Conservation (phyloP, 53 echinoderm and acorn worm species). For the Hippasteria phrygiana region DNA sequence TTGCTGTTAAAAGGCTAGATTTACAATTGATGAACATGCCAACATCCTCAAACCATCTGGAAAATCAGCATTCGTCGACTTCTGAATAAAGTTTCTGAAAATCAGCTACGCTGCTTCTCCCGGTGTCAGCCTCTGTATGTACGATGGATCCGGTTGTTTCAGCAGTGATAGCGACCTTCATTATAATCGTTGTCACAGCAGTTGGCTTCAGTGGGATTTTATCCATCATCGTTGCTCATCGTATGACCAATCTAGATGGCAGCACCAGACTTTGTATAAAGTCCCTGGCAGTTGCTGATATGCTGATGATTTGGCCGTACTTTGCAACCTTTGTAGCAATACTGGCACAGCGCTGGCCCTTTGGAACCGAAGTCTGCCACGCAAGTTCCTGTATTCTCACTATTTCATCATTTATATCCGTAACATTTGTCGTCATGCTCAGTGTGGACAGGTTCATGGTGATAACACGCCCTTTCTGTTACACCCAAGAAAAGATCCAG, state of each 20-base stretch:
- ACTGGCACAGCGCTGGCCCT: neutral
- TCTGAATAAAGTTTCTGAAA: too few species aligned
- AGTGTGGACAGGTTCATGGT: constrained; percentile 4
- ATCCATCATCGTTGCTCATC: neutral
- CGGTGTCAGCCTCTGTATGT: neutral
- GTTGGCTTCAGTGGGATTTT: neutral
- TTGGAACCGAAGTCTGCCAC: neutral
- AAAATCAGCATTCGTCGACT: too few species aligned
- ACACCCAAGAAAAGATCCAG: neutral
- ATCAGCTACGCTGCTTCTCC: too few species aligned
- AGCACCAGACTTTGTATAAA: neutral
- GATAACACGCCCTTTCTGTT: neutral
- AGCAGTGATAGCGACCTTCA: neutral
- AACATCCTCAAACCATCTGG: too few species aligned
- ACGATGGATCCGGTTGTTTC: neutral
- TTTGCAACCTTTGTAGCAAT: constrained; percentile 4
- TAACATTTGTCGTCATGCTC: neutral
- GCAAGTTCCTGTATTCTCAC: neutral
- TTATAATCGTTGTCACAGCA: neutral
- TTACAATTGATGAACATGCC: too few species aligned
- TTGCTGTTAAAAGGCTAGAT: too few species aligned
- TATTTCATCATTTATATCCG: neutral
- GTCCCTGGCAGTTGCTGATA: neutral
- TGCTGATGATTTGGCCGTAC: constrained; percentile 5
- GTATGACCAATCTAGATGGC: neutral